Evolutionary conservation across 2,888 invertebrate species (phyloP).

Genomic region (Sarcophaga variegata): DNA sequence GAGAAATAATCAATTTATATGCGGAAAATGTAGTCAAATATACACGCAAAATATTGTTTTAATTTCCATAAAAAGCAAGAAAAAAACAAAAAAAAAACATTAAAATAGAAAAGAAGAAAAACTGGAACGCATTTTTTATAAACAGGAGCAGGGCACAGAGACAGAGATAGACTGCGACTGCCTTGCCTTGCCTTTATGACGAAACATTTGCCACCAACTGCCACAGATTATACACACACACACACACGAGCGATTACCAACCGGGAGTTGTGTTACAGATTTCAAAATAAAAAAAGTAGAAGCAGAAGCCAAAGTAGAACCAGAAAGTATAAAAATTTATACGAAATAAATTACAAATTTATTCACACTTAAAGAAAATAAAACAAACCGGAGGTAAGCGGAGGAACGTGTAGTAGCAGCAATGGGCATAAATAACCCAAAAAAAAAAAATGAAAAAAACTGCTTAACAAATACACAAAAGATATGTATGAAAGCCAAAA

Average conservation of each 20-base stretch:
- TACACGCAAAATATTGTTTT: conserved; percentile 35
- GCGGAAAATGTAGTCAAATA: not conserved
- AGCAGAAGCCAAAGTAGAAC: not conserved
- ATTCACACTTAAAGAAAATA: conserved; percentile 42
- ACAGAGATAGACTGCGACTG: too few relatives aligned
- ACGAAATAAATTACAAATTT: conserved; percentile 30
- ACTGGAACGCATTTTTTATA: conserved; percentile 33
- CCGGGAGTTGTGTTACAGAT: conserved; percentile 29
- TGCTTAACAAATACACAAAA: conserved; percentile 35
- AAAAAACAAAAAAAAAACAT: not conserved
- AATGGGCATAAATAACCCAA: not conserved
- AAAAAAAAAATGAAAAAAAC: conserved; percentile 3
- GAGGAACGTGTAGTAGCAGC: not conserved
- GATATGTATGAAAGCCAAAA: conserved; percentile 22
- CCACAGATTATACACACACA: too few relatives aligned
- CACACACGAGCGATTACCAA: not conserved
- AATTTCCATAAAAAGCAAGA: conserved; percentile 7
- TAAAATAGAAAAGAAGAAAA: conserved; percentile 8
- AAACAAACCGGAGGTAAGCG: not conserved
- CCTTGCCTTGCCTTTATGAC: conserved; percentile 14
- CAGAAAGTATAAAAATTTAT: not conserved
- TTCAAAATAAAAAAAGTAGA: conserved; percentile 20
- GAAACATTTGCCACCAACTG: conserved; percentile 5
- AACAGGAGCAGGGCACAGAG: not conserved
- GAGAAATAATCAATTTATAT: conserved; percentile 35